phyloP scores from a whole-genome alignment of 2,113 vertebrate species.

The Mohoua ochrocephala region DNA sequence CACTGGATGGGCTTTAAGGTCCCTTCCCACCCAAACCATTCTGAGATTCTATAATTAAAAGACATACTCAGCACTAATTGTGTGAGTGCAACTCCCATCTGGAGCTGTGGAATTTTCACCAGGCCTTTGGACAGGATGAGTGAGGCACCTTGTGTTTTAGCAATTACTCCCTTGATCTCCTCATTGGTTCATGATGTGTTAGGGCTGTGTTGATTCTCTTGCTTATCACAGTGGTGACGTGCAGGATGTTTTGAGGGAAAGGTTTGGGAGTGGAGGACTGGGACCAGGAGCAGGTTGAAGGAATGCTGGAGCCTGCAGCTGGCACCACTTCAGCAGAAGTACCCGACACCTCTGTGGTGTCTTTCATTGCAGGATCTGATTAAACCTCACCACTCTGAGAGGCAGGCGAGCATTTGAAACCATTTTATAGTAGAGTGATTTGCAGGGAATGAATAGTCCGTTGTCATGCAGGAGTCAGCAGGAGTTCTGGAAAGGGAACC shows the following conservation, averaged over 20 bases:
- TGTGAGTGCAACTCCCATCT: background rate
- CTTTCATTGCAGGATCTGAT: slow-evolving; percentile 45
- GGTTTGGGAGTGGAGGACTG: background rate
- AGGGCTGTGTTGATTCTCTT: background rate
- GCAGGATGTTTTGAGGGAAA: background rate
- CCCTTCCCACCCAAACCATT: background rate
- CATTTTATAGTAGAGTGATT: slow-evolving; percentile 3
- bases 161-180: background rate
- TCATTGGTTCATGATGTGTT: fast-evolving
- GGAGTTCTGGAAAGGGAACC: slow-evolving; percentile 14
- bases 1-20: fast-evolving
- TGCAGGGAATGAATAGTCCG: background rate
- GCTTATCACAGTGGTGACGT: background rate
- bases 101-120: background rate
- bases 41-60: background rate
- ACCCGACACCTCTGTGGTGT: background rate
- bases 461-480: slow-evolving; percentile 1
- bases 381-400: background rate
- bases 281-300: background rate
- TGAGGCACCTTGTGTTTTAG: background rate
- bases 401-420: background rate
- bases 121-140: background rate
- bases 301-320: background rate
- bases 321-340: background rate
- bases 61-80: background rate